Evolutionary conservation across 2,797 vertebrate species (phyloP).

Genomic region (Platyrinchus mystaceus): DNA sequence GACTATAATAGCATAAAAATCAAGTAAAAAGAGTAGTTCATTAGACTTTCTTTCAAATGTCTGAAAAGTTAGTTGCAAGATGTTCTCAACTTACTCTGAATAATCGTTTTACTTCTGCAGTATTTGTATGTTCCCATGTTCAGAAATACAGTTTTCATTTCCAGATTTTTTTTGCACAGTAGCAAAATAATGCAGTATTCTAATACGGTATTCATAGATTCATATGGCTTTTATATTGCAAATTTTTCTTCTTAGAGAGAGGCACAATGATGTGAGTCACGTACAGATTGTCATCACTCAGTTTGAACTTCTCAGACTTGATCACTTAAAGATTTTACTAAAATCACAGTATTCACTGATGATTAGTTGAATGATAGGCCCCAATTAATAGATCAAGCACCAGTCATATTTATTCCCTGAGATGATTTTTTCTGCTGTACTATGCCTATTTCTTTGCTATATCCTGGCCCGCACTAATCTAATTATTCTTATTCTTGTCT

Average conservation of each 20-base stretch:
- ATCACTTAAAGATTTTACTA: background rate
- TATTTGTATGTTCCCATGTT: background rate
- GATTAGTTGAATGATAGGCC: background rate
- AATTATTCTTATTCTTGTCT: background rate
- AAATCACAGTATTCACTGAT: background rate
- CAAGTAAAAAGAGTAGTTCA: background rate
- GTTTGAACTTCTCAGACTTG: background rate
- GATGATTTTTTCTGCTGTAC: background rate
- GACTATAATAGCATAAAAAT: background rate
- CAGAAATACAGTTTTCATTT: background rate
- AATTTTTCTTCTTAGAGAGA: background rate
- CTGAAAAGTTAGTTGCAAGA: background rate
- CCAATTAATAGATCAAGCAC: conserved; percentile 1
- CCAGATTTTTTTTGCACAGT: background rate
- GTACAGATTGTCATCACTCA: background rate
- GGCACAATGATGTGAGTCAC: background rate
- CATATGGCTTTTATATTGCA: background rate
- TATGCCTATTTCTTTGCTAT: background rate
- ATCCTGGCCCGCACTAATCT: background rate
- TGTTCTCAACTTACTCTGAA: background rate
- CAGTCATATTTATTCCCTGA: background rate
- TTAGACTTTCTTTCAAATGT: background rate
- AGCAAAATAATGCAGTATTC: background rate
- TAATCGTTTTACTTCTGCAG: background rate
- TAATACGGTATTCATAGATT: background rate